A percentile compares a stretch with the other conserved stretches of the same genome.
These are phyloP conservation scores for Coenonympha glycerion DNA, from an alignment of 2,888 invertebrate genomes.

Conservation along the genomic window DNA sequence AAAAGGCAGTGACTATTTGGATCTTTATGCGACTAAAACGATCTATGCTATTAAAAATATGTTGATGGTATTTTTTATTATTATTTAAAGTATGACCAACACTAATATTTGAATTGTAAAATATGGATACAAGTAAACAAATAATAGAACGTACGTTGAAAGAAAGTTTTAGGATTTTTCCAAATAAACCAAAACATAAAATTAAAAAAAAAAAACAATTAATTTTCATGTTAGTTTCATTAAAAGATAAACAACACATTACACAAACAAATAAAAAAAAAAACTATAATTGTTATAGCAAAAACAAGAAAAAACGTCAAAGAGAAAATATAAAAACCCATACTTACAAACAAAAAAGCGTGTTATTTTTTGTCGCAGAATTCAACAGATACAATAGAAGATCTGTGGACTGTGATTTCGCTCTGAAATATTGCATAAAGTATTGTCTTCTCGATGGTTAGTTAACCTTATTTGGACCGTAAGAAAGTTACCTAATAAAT, in stretches of 20 bases:
- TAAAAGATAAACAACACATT: conserved; percentile 8
- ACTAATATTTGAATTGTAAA: too few species aligned
- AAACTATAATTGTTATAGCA: neutral
- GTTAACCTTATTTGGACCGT: conserved; percentile 11
- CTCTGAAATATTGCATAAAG: conserved; percentile 7
- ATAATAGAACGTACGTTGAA: too few species aligned
- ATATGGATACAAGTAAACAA: too few species aligned
- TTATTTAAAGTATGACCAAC: too few species aligned
- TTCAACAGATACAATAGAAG: too few species aligned
- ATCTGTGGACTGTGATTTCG: too few species aligned
- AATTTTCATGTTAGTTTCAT: neutral
- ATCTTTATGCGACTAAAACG: neutral
- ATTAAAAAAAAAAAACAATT: neutral
- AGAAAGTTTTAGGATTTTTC: too few species aligned
- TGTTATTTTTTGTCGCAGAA: neutral
- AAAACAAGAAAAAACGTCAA: conserved; percentile 17
- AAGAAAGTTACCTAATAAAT: conserved; percentile 16
- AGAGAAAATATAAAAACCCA: conserved; percentile 10
- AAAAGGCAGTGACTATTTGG: conserved; percentile 7
- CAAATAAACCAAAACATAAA: too few species aligned
- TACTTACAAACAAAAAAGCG: conserved; percentile 24
- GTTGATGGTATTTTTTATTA: neutral
- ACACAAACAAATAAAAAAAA: too few species aligned
- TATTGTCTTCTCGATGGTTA: too few species aligned
- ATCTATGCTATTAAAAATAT: neutral